Percentiles rank a stretch among this genome's conserved stretches.
phyloP scores from a whole-genome alignment of 2,113 vertebrate genomes.

The Austrofundulus limnaeus region DNA sequence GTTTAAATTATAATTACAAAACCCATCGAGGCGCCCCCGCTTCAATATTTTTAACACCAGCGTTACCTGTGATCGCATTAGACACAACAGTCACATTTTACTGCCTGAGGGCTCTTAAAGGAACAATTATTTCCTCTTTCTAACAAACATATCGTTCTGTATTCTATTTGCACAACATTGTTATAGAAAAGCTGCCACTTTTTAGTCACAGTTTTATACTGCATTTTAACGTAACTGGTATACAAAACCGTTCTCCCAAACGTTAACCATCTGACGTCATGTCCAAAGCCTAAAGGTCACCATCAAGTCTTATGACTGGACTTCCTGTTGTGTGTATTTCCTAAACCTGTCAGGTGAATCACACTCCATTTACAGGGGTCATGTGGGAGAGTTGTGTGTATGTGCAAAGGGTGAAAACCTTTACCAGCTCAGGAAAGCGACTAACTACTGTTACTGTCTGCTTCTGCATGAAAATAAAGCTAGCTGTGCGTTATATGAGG shows the following conservation, averaged over 20 bases:
- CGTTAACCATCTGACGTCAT: background rate
- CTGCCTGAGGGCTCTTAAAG: background rate
- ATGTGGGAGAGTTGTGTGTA: background rate
- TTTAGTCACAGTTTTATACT: background rate
- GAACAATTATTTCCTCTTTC: background rate
- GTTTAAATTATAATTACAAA: background rate
- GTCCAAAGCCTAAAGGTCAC: constrained; percentile 20
- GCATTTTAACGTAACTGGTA: background rate
- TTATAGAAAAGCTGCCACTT: constrained; percentile 1
- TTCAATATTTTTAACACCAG: background rate
- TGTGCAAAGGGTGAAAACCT: constrained; percentile 12
- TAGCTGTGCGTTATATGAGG: background rate
- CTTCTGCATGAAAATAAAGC: background rate
- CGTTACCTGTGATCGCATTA: background rate
- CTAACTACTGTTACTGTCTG: background rate
- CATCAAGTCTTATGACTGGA: constrained; percentile 1
- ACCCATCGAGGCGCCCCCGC: background rate
- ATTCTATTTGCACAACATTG: constrained; percentile 1
- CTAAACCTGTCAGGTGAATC: constrained; percentile 5
- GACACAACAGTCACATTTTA: background rate
- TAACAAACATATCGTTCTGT: background rate
- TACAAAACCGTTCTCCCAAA: background rate
- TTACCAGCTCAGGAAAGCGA: constrained; percentile 13
- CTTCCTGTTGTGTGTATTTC: constrained; percentile 6
- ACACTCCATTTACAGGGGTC: constrained; percentile 5